These are phyloP conservation scores for Cerceris ruficornis DNA, from an alignment of 2,888 invertebrate genomes.

Conservation along the genomic window DNA sequence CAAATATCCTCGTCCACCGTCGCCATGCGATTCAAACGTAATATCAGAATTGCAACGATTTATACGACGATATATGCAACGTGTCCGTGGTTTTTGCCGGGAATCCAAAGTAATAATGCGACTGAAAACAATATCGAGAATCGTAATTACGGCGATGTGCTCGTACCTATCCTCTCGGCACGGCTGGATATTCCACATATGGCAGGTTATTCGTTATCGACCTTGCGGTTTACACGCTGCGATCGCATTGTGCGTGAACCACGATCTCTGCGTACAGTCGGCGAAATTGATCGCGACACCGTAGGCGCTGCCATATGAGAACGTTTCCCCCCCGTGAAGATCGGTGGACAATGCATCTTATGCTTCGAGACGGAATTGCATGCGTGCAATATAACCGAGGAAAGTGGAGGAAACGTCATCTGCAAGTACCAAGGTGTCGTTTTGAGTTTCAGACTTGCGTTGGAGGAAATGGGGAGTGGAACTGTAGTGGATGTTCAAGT, in stretches of 20 bases:
- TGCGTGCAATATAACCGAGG: no score
- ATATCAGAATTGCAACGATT: conserved; percentile 34
- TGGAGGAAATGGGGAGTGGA: no score
- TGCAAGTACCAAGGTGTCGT: no score
- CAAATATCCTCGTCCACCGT: neutral
- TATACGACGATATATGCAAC: conserved; percentile 1
- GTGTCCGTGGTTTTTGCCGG: conserved; percentile 40
- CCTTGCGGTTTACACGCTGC: conserved; percentile 46
- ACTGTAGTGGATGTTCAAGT: no score
- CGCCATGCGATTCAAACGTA: neutral
- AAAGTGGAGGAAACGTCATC: no score
- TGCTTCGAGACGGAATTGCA: no score
- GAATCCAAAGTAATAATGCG: conserved; percentile 62
- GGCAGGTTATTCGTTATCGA: conserved; percentile 59
- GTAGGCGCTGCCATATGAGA: no score
- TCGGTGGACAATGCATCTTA: no score
- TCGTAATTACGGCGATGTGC: conserved; percentile 54
- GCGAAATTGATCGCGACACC: neutral
- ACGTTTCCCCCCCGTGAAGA: no score
- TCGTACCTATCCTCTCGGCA: conserved; percentile 19
- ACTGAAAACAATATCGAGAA: conserved; percentile 63
- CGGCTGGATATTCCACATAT: conserved; percentile 24
- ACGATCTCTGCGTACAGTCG: neutral
- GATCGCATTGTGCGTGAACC: conserved; percentile 7
- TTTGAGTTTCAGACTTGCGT: no score